These are phyloP conservation scores for Norana najaformis DNA, from an alignment of 2,888 invertebrate genomes.

Conservation along the genomic window DNA sequence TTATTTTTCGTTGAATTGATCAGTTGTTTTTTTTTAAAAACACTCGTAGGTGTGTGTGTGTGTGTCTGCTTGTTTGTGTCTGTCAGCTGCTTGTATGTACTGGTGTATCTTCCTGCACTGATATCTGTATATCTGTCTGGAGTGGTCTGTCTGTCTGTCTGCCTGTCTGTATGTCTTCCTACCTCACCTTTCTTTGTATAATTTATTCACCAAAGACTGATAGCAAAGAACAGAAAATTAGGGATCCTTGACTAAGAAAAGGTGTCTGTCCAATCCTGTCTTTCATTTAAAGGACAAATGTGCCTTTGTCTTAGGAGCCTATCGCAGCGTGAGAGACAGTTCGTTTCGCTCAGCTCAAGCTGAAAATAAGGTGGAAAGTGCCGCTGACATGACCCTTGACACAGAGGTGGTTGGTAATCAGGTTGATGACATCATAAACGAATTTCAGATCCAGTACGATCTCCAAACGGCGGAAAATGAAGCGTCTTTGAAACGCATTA, in stretches of 20 bases:
- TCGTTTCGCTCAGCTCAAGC: conserved; percentile 68
- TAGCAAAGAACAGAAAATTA: too few species aligned
- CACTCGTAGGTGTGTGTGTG: not conserved
- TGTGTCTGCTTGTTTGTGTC: not conserved
- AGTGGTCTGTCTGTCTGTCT: not conserved
- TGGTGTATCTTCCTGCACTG: not conserved
- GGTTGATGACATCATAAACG: conserved; percentile 50
- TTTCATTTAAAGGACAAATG: not conserved
- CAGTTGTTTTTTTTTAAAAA: not conserved
- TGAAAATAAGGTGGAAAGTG: conserved; percentile 62
- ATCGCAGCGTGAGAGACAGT: conserved; percentile 83
- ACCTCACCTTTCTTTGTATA: too few species aligned
- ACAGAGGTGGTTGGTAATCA: conserved; percentile 58
- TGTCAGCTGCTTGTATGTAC: not conserved
- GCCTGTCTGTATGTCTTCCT: not conserved
- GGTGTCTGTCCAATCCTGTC: too few species aligned
- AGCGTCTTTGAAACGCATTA: not conserved
- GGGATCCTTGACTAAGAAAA: too few species aligned
- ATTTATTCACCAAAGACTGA: too few species aligned
- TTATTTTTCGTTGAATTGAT: too few species aligned
- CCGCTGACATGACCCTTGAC: conserved; percentile 61
- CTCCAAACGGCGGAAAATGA: not conserved
- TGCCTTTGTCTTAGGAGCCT: conserved; percentile 68
- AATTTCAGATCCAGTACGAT: not conserved
- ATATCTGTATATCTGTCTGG: not conserved